Conservation (phyloP, 2,888 invertebrate genomes). For the Pheosia tremula region DNA sequence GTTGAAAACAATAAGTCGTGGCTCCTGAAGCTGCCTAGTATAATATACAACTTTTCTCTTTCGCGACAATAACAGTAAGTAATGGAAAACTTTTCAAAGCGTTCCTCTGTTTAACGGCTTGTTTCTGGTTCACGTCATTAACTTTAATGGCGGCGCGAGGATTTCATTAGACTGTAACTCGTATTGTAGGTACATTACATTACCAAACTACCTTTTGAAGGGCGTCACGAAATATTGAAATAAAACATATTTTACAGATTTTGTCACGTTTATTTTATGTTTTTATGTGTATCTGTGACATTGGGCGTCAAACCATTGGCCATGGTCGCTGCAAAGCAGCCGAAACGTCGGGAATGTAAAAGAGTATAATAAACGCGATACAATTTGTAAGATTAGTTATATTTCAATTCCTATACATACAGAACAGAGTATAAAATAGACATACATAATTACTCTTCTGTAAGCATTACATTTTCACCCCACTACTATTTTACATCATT, state of each 20-base stretch:
- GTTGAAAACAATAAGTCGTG: neutral
- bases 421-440: too few relatives aligned
- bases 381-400: too few relatives aligned
- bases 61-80: conserved; percentile 19
- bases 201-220: neutral
- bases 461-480: too few relatives aligned
- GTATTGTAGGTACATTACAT: conserved; percentile 12
- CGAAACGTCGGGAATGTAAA: too few relatives aligned
- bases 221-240: neutral
- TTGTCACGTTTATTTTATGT: too few relatives aligned
- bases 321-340: too few relatives aligned
- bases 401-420: too few relatives aligned
- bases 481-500: neutral
- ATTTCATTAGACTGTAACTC: conserved; percentile 57
- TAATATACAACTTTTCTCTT: neutral
- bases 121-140: conserved; percentile 63
- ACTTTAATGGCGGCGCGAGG: conserved; percentile 62
- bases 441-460: too few relatives aligned
- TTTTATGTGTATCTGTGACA: too few relatives aligned
- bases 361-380: too few relatives aligned
- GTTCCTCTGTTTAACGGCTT: conserved; percentile 44
- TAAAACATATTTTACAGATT: neutral
- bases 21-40: neutral
- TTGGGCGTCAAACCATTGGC: too few relatives aligned
- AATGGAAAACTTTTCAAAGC: conserved; percentile 60